Base-by-base conservation (phyloP, 2,888 invertebrate species). In the Drosophila gaucha region DNA sequence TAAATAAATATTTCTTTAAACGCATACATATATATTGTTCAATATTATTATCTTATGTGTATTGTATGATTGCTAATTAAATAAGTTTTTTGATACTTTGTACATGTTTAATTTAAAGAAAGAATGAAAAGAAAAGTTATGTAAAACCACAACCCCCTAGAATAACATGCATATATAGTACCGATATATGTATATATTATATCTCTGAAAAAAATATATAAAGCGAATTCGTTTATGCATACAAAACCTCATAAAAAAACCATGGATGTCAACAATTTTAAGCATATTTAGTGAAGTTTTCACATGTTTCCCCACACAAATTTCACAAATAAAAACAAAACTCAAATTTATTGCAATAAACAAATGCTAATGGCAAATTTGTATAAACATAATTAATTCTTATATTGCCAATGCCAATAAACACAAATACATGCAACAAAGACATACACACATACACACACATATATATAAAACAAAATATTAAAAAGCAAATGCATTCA, bases 41-140 rank as follows among this genome's bases (percentile, higher is more conserved):
- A 82, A 86, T 74, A 82, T 82, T 82, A 82, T 84, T 86, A 80
- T 86, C 78, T 80, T 75, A 74, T 73, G 78, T 74, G 70, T 80
- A 86, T 77, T 86, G 86, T 83, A 82, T 80, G 73, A 84, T 86
- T 86, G 86, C 80, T 82, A 86, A 85, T 79, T 75, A 62, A 80
- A 66, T 82, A 78, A 73, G 84, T 84, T 73, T 82, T 82, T 86
- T 82, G 80, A 86, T 82, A 86, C 82, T 80, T 86, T 86, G 84
- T 82, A 86, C 84, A 86, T 82, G 86, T 83, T 83, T 86, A 82
- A 60, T 86, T 86, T 77, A 86, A 80, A 74, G 49, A 64, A 69
- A 67, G 54, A 43, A 54, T 30, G 43, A 16, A 46, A 46, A 31
- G n/a, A 51, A 62, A 51, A 64, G 51, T 31, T 62, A 70, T 35